A percentile compares a stretch with the other conserved stretches of the same genome.
Evolutionary conservation across 2,797 vertebrate genomes (phyloP).

Genomic region (Tapirus indicus): DNA sequence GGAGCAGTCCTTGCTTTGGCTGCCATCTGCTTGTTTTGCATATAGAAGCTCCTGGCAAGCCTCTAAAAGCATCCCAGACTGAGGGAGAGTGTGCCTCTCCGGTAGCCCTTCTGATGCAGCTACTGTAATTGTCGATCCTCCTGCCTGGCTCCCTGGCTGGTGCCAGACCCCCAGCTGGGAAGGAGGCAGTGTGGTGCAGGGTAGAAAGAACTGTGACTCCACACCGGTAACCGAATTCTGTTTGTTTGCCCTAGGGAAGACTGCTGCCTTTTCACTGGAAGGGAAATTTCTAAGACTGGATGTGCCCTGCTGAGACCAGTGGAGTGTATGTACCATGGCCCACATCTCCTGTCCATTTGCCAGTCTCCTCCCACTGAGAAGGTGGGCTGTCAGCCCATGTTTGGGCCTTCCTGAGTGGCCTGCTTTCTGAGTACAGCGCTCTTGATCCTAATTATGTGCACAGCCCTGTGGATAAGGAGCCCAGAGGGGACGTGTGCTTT

Average conservation of each 20-base stretch:
- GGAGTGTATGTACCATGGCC: conserved; percentile 50
- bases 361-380: neutral
- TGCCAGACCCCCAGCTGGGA: neutral
- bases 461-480: neutral
- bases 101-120: neutral
- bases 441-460: neutral
- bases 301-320: conserved; percentile 40
- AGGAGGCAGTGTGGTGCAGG: neutral
- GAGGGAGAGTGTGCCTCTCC: neutral
- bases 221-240: neutral
- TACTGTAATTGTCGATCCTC: too few relatives aligned
- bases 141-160: neutral
- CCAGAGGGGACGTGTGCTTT: conserved; percentile 12
- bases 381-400: neutral
- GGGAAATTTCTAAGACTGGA: neutral
- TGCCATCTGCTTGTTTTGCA: neutral
- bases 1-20: neutral
- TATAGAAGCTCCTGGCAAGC: neutral
- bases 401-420: conserved; percentile 45
- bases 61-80: neutral
- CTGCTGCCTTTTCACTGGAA: conserved; percentile 75
- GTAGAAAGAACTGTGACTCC: neutral
- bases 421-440: neutral
- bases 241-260: conserved; percentile 70
- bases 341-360: conserved; percentile 27